A percentile compares a stretch with the other conserved stretches of the same genome.
These are phyloP conservation scores for Chondrilla cf. caribensis DNA, from an alignment of 37 sponge, comb jelly and placozoan genomes.

Conservation along the genomic window DNA sequence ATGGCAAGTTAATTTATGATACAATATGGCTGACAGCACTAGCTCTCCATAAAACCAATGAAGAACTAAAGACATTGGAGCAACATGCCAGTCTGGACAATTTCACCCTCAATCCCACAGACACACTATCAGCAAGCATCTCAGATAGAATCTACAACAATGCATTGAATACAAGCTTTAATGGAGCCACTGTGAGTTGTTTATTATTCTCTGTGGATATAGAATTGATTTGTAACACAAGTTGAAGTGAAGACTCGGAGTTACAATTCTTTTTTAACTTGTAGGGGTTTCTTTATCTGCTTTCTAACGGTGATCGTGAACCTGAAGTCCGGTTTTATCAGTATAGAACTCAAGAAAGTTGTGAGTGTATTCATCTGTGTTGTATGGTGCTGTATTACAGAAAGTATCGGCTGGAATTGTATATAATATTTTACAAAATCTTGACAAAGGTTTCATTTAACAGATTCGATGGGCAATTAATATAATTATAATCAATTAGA, in stretches of 20 bases:
- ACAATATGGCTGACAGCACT: not conserved
- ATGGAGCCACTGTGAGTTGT: conserved; percentile 39
- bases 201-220: too few relatives aligned
- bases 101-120: not conserved
- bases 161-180: conserved; percentile 10
- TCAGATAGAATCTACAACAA: not conserved
- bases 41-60: not conserved
- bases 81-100: not conserved
- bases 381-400: too few relatives aligned
- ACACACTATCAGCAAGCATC: not conserved
- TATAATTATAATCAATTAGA: too few relatives aligned
- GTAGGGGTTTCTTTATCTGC: not conserved
- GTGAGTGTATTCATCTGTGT: too few relatives aligned
- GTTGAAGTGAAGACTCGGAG: not conserved
- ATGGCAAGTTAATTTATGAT: not conserved
- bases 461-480: too few relatives aligned
- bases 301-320: conserved; percentile 25
- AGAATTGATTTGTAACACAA: too few relatives aligned
- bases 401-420: too few relatives aligned
- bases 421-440: too few relatives aligned
- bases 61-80: not conserved
- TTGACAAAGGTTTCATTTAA: too few relatives aligned
- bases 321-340: conserved; percentile 43
- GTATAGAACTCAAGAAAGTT: too few relatives aligned
- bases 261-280: not conserved